Evolutionary conservation across 2,797 vertebrate genomes (phyloP).

Genomic region (Sebastes itinus): DNA sequence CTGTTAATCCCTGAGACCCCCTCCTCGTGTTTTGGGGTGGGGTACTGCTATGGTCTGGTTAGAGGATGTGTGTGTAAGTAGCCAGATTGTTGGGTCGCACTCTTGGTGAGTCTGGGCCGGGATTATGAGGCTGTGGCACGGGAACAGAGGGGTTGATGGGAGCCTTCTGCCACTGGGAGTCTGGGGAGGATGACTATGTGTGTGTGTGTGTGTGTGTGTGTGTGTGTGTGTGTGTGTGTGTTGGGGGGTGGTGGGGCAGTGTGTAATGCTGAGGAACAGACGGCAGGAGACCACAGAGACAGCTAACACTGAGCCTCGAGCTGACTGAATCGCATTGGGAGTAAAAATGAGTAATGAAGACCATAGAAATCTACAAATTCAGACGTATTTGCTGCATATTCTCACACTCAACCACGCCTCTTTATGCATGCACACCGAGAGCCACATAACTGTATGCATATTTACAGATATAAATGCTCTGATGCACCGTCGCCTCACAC

Average conservation of each 20-base stretch:
- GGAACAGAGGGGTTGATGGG: conserved; percentile 43
- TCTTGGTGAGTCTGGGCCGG: conserved; percentile 55
- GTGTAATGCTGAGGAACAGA: conserved; percentile 35
- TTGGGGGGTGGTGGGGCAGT: neutral
- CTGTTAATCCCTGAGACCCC: conserved; percentile 40
- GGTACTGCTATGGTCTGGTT: conserved; percentile 4
- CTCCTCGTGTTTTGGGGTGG: neutral
- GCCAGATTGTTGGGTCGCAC: conserved; percentile 50
- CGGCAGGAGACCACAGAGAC: conserved; percentile 36
- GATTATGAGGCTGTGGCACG: conserved; percentile 59
- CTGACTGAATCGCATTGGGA: conserved; percentile 29
- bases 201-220: conserved; percentile 10
- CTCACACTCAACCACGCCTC: conserved; percentile 2
- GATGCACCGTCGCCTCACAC: neutral
- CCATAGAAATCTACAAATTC: conserved; percentile 16
- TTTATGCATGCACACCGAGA: neutral
- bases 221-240: conserved; percentile 4
- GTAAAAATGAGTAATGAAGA: conserved; percentile 37
- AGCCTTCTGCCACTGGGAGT: conserved; percentile 63
- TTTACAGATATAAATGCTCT: conserved; percentile 27
- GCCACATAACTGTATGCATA: conserved; percentile 13
- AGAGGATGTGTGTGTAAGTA: conserved; percentile 14
- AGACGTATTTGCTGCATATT: neutral
- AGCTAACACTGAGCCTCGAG: conserved; percentile 24
- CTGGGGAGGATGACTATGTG: conserved; percentile 6